phyloP scores from a whole-genome alignment of 1,140 invertebrate species.

The Drosophila jambulina region DNA sequence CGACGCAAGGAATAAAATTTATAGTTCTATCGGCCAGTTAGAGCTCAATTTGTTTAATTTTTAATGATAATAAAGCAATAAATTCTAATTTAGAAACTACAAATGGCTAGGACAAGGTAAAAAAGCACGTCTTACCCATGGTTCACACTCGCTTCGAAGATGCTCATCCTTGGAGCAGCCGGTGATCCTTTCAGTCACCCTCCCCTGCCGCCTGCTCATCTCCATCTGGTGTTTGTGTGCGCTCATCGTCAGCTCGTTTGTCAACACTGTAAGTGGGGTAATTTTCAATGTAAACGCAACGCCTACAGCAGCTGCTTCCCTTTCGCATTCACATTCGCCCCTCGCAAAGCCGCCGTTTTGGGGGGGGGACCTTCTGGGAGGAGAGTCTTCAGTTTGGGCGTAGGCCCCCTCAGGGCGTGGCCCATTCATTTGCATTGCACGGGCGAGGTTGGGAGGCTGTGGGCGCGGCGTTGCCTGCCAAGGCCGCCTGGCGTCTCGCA shows the following conservation, averaged over 20 bases:
- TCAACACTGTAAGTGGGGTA: conserved; percentile 78
- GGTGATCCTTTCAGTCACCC: conserved; percentile 2
- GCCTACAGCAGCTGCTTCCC: conserved; percentile 66
- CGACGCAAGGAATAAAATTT: too few species aligned
- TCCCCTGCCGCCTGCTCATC: conserved; percentile 1
- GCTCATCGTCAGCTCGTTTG: conserved; percentile 54
- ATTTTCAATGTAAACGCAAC: conserved; percentile 80
- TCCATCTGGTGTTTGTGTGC: conserved; percentile 17
- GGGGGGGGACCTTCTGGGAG: conserved; percentile 1
- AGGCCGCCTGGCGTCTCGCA: conserved; percentile 26
- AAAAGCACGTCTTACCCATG: background rate
- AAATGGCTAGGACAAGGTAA: background rate
- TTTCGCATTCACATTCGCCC: conserved; percentile 14
- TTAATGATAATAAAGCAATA: background rate
- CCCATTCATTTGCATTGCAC: conserved; percentile 71
- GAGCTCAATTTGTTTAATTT: background rate
- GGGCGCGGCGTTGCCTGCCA: background rate
- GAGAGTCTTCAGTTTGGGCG: conserved; percentile 39
- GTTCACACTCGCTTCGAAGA: background rate
- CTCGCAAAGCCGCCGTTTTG: conserved; percentile 1
- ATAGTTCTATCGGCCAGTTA: background rate
- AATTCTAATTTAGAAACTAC: background rate
- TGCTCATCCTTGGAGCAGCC: conserved; percentile 10
- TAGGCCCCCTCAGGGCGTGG: conserved; percentile 63
- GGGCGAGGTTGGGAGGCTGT: background rate